Conservation (phyloP, 2,797 vertebrate species). For the Myotis planiceps region DNA sequence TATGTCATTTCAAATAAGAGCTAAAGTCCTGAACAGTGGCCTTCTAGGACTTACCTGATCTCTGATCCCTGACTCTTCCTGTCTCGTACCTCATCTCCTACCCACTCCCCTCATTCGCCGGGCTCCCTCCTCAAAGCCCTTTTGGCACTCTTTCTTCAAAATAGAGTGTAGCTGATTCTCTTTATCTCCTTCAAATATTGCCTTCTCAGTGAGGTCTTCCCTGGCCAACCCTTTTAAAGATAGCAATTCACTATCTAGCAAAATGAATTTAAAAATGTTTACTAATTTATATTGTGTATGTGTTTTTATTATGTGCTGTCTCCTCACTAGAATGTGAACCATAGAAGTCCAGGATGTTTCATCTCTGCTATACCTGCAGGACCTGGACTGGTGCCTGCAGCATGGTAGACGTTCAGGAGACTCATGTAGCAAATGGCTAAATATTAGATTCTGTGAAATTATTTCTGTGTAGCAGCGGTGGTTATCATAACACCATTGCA, state of each 20-base stretch:
- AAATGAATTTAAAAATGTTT: neutral
- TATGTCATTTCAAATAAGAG: neutral
- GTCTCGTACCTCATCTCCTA: neutral
- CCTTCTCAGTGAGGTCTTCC: neutral
- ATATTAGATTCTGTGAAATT: neutral
- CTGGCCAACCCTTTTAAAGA: neutral
- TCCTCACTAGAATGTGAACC: neutral
- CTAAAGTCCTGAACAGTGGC: neutral
- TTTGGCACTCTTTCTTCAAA: neutral
- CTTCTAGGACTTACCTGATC: neutral
- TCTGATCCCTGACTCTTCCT: neutral
- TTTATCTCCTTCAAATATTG: neutral
- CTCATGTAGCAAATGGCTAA: neutral
- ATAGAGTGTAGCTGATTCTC: neutral
- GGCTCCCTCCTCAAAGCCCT: neutral
- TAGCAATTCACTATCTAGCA: neutral
- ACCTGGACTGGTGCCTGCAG: neutral
- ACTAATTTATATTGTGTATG: neutral
- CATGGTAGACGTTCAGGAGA: neutral
- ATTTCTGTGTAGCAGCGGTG: neutral
- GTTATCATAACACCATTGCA: neutral
- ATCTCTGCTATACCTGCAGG: neutral
- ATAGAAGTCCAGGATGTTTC: neutral
- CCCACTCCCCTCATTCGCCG: too few species aligned
- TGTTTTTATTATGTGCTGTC: neutral